phyloP scores from a whole-genome alignment of 2,888 invertebrate species.

The Ornithoptera priamus region DNA sequence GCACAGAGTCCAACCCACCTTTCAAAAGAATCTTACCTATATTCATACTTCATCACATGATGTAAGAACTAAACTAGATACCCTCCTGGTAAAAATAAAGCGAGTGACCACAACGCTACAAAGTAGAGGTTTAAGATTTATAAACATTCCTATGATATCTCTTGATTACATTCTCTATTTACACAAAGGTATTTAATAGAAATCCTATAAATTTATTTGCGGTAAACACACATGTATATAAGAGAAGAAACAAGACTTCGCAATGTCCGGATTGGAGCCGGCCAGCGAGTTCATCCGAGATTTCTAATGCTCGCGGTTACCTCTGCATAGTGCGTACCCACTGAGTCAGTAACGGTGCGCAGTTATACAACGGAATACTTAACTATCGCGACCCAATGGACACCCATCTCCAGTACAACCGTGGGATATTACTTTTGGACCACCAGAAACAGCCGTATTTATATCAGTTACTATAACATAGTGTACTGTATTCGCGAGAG shows the following conservation, averaged over 20 bases:
- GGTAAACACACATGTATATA: no score
- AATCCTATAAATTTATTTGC: no score
- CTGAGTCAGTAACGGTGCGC: slow-evolving; percentile 30
- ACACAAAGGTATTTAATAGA: no score
- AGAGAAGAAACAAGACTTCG: neutral
- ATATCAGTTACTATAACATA: neutral
- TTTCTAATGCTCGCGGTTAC: slow-evolving; percentile 35
- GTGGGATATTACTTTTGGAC: slow-evolving; percentile 7
- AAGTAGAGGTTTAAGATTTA: no score
- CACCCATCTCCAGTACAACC: slow-evolving; percentile 51
- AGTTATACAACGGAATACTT: slow-evolving; percentile 45
- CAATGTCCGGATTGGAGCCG: neutral
- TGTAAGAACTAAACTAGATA: no score
- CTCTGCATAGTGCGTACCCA: slow-evolving; percentile 28
- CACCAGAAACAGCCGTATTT: neutral
- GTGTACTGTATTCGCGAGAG: neutral
- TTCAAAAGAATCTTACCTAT: no score
- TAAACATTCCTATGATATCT: no score
- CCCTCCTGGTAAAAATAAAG: no score
- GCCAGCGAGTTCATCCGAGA: slow-evolving; percentile 15
- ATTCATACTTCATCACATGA: no score
- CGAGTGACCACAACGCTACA: no score
- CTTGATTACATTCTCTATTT: no score
- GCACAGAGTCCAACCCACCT: no score
- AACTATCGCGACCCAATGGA: slow-evolving; percentile 71